phyloP scores from a whole-genome alignment of 2,888 invertebrate species.

The Apamea sordens region DNA sequence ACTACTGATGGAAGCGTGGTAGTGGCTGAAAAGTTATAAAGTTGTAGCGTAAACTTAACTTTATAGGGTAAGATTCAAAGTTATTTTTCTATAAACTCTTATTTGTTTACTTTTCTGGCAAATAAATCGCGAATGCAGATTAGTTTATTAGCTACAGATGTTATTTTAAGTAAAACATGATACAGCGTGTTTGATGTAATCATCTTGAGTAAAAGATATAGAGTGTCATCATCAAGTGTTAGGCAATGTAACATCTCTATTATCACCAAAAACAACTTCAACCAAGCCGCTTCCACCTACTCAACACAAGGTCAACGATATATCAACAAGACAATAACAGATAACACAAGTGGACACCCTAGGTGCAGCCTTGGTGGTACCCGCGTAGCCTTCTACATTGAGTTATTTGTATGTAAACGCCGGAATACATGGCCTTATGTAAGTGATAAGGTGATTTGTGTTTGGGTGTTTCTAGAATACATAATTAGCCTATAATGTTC shows the following conservation, averaged over 20 bases:
- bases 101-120: too few species aligned
- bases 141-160: too few species aligned
- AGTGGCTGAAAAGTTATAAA: too few species aligned
- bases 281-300: conserved; percentile 9
- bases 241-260: neutral
- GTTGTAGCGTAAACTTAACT: too few species aligned
- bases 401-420: conserved; percentile 27
- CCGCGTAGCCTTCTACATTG: conserved; percentile 59
- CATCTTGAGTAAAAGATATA: neutral
- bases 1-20: neutral
- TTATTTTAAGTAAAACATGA: neutral
- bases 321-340: conserved; percentile 12
- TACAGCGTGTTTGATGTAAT: neutral
- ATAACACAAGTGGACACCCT: conserved; percentile 42
- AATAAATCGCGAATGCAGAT: too few species aligned
- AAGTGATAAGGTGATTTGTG: conserved; percentile 34
- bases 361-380: conserved; percentile 40
- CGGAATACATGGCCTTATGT: conserved; percentile 8
- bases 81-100: too few species aligned
- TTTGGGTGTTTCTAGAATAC: neutral
- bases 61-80: too few species aligned
- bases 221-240: neutral
- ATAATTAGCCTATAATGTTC: neutral
- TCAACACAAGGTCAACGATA: conserved; percentile 27
- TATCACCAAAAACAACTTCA: conserved; percentile 9